Evolutionary conservation across 2,113 vertebrate genomes (phyloP), one percentile per base, ranked within the genome.

Genomic region (Sylvia atricapilla): DNA sequence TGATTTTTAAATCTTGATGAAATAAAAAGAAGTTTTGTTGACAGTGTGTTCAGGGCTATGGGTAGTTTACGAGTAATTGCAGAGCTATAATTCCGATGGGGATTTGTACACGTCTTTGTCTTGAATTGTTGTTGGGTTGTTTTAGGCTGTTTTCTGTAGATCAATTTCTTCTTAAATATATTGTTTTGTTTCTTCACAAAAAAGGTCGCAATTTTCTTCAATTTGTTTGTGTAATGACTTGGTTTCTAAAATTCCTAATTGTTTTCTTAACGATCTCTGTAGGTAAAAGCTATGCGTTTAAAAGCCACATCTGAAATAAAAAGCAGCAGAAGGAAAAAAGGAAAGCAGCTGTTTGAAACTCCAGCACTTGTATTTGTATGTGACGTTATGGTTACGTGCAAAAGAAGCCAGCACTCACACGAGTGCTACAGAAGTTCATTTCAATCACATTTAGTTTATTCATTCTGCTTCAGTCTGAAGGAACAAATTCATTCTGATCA

Each of bases 401-500:
- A 35, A 74, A 77, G 28, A 76, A 94, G 28, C 75, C 76, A 91
- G 33, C 69, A 28, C 18, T 77, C 39, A 23, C 93, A 94, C 37
- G 53, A 97, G 79, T 91, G 85, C 87, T 95, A 73, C 39, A 23
- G 70, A 97, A 97, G 94, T 98, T 98, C 91, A 98, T 97, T 98
- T 98, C 96, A 97, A 97, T 98, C 97, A 97, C 96, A 96, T 97
- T 97, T 93, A 96, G 92, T 98, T 98, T 98, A 97, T 97, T 97
- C 97, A 97, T 97, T 97, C 92, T 89, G 77, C 96, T 98, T 97
- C 95, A 93, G 97, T 97, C 97, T 97, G 75, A 97, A 97, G 97
- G 97, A 98, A 97, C 96, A 97, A 97, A 98, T 98, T 98, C 96
- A 98, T 97, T 98, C 97, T 97, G 96, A 98, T 97, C 94, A 96